Evolutionary conservation across 2,888 invertebrate species (phyloP), one percentile per base, ranked within the genome.

Genomic region (Arctia plantaginis): DNA sequence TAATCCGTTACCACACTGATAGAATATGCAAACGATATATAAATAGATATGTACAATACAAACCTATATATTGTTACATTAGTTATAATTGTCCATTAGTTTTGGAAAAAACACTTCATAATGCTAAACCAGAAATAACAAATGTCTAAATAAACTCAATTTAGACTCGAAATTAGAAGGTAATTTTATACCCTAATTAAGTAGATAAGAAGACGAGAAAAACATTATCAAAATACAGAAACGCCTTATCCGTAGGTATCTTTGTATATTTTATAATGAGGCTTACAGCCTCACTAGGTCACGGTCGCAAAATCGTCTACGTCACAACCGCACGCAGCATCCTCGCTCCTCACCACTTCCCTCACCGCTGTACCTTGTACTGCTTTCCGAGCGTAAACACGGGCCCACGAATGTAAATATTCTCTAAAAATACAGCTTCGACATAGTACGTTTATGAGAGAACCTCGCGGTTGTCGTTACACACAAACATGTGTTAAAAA

Each of bases 321-420:
- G 68, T 59, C 67, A 68, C 66, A 44, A 67, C 18, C 64, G 62
- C 64, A 69, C 69, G 39, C 68, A 68, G 73, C 62, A 70, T 47
- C 44, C 71, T 65, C 64, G 13, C 41, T 68, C 41, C 41, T 44
- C 44, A 30, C 72, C 59, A 47, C 47, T 47, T 41, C 13, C 70
- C 47, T 44, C 41, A 47, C 23, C 39, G n/a, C 30, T 62, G 0
- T n/a, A 27, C 13, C 41, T 47, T 23, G 33, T 64, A 39, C 70
- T 41, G 8, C 51, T 47, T 44, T 33, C 7, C 44, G 35, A 71
- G 65, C 35, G 65, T 66, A 64, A 71, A 65, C 65, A 71, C 35
- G 51, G 18, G 30, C 62, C 18, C 30, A 30, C 30, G 7, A 62
- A 15, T 15, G 18, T 62, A 62, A 62, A 62, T 30, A 62, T 30